Base-by-base conservation (phyloP, 2,113 vertebrate species). In the Mola mola region DNA sequence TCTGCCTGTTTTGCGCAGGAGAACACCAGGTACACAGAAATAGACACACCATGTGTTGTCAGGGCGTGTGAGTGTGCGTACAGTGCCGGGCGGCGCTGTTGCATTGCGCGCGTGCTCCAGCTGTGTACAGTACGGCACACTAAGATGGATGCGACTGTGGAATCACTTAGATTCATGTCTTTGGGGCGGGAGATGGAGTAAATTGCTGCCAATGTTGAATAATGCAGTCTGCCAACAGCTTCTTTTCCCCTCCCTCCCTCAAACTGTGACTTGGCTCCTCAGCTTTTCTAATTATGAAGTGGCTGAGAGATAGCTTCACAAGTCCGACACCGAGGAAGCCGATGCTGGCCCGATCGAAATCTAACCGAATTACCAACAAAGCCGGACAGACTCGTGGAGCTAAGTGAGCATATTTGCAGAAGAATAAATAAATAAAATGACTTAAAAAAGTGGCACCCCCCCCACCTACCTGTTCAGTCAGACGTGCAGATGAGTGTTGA, bases 201-300 rank as follows among this genome's bases (percentile, higher is more conserved):
- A 77, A 79, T 79, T 49, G 74, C 72, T 82, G 85, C 80, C 85
- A 87, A 81, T 85, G 78, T 85, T 85, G 75, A 88, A 86, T 82
- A 83, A 81, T 76, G 62, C 50, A 75, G 74, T 60, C 82, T 87
- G 85, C 86, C 82, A 85, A 81, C 66, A 81, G 60, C 16, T 59
- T 65, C n/a, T 51, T 75, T 60, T 43, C 11, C 58, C 40, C 42
- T 10, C 3, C 42, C 66, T 66, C 67, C 55, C 79, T 70, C 62
- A 81, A 77, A 80, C 78, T 66, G 57, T 73, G 75, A 77, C 75
- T 81, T 31, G 58, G 64, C 66, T 77, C 64, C 79, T 75, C 79
- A 59, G 74, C 70, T 73, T 80, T 76, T 78, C 79, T 86, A 84
- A 88, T 84, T 78, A 89, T 65, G 71, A 79, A 79, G 82, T 64